Evolutionary conservation across 64 coral and sea anemone species (phyloP).

Genomic region (Cladopsammia gracilis): DNA sequence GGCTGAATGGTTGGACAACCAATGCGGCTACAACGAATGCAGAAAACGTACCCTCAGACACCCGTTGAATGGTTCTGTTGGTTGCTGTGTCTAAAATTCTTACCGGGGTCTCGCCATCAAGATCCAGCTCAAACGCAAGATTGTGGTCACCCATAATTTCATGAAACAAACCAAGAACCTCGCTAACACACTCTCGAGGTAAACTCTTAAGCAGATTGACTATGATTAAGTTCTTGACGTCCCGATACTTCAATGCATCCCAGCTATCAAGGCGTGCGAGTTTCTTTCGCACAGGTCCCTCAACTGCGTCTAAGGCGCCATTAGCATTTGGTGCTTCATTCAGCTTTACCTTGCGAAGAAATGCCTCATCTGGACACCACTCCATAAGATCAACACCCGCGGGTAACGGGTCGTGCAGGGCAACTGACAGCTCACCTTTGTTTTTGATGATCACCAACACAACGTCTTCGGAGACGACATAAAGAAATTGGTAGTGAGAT

Average conservation of each 20-base stretch:
- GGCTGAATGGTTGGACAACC: conserved; percentile 63
- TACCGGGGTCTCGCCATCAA: neutral
- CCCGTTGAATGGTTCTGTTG: conserved; percentile 46
- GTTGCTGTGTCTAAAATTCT: conserved; percentile 49
- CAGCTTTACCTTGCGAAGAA: conserved; percentile 52
- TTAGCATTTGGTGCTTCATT: neutral
- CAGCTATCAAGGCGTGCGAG: neutral
- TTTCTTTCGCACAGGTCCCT: neutral
- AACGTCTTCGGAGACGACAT: conserved; percentile 67
- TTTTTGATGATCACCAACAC: conserved; percentile 67
- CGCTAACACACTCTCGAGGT: conserved; percentile 41
- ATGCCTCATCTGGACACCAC: conserved; percentile 74
- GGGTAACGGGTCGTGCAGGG: conserved; percentile 79
- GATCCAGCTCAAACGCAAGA: conserved; percentile 56
- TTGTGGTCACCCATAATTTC: conserved; percentile 87
- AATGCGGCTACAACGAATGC: conserved; percentile 87
- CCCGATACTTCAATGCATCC: conserved; percentile 40
- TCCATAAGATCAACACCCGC: conserved; percentile 77
- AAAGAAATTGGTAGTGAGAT: conserved; percentile 72
- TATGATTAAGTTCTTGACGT: conserved; percentile 80
- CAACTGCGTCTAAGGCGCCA: neutral
- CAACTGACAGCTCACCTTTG: conserved; percentile 50
- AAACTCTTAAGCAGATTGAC: conserved; percentile 50
- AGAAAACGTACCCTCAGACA: conserved; percentile 87
- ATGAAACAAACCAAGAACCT: conserved; percentile 78